Conservation (phyloP, 2,113 vertebrate species). For the Columbina picui region DNA sequence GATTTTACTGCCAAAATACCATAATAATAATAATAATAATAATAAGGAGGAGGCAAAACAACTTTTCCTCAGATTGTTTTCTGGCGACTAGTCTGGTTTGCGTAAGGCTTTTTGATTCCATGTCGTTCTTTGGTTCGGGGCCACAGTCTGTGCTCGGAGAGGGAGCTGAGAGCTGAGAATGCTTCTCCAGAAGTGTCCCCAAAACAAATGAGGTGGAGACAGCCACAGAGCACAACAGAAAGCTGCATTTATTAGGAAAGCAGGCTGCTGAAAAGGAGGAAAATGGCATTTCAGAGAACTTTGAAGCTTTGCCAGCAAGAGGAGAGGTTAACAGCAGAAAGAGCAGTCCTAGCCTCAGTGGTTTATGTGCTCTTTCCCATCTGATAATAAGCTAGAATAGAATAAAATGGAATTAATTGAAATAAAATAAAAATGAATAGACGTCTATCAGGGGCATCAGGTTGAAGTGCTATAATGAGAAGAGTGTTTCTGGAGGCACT, state of each 20-base stretch:
- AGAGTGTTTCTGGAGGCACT: not conserved
- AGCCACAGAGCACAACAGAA: not conserved
- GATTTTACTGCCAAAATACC: not conserved
- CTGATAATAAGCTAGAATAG: not conserved
- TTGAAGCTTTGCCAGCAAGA: not conserved
- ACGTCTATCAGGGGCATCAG: not conserved
- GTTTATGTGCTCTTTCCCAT: not conserved
- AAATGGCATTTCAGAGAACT: not conserved
- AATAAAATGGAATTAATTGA: not conserved
- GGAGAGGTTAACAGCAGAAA: not conserved
- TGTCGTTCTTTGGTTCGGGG: accelerated
- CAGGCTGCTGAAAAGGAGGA: not conserved
- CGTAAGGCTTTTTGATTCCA: not conserved
- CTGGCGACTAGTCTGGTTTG: not conserved
- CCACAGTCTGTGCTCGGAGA: not conserved
- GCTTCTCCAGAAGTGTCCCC: not conserved
- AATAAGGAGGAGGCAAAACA: not conserved
- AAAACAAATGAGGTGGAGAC: not conserved
- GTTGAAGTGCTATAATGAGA: not conserved
- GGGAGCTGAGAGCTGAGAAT: not conserved
- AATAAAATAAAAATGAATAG: not conserved
- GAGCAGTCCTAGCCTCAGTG: not conserved
- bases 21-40: not conserved
- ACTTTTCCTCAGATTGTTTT: not conserved
- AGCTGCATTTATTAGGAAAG: not conserved